A percentile compares a stretch with the other conserved stretches of the same genome.
Conservation (phyloP, 2,113 vertebrate genomes). For the Melanocharis versteri region DNA sequence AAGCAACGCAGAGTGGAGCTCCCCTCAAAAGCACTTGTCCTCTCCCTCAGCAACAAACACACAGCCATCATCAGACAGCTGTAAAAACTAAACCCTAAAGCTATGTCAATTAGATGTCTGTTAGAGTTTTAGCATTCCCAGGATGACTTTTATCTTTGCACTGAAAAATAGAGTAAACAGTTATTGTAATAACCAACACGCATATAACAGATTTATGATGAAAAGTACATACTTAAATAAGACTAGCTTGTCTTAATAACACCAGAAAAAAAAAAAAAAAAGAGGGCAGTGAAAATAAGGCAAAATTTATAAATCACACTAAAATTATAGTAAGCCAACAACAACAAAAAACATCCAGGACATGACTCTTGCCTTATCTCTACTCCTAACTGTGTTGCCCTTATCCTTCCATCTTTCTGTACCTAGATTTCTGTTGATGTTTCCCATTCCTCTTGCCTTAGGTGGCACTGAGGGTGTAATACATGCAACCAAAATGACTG, state of each 20-base stretch:
- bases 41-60: background rate
- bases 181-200: background rate
- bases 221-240: background rate
- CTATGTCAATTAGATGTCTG: background rate
- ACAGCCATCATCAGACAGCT: accelerated
- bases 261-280: background rate
- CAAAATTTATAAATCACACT: background rate
- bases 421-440: background rate
- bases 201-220: background rate
- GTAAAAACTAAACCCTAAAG: background rate
- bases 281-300: background rate
- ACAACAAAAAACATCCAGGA: background rate
- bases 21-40: background rate
- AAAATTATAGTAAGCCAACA: background rate
- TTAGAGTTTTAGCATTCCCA: background rate
- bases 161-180: background rate
- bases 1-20: background rate
- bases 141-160: background rate
- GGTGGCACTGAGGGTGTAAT: background rate
- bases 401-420: background rate
- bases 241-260: background rate
- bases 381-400: background rate
- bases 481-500: background rate
- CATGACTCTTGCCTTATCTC: background rate
- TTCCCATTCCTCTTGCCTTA: background rate